phyloP scores from a whole-genome alignment of 2,113 vertebrate species.

The Sphaerodactylus townsendi region DNA sequence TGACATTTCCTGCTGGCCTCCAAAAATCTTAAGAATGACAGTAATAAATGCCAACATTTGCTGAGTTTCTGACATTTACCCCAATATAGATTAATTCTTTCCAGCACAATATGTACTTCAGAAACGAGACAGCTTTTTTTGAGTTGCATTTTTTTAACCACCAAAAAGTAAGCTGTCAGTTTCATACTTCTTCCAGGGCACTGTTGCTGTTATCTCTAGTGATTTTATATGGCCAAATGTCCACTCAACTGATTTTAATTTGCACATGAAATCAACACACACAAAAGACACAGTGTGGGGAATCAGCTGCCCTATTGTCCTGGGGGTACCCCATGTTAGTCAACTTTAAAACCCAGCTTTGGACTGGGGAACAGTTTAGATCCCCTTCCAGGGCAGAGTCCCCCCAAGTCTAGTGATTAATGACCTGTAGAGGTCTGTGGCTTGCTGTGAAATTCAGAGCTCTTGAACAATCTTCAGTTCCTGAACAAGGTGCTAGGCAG shows the following conservation, averaged over 20 bases:
- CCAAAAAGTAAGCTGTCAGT: conserved; percentile 48
- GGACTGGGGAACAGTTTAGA: too few relatives aligned
- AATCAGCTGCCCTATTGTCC: too few relatives aligned
- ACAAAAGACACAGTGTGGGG: conserved; percentile 54
- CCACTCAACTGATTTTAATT: conserved; percentile 66
- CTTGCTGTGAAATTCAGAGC: too few relatives aligned
- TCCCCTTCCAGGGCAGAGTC: too few relatives aligned
- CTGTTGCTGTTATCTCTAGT: conserved; percentile 66
- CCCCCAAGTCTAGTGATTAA: too few relatives aligned
- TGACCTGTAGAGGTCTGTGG: too few relatives aligned
- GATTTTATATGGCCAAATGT: conserved; percentile 59
- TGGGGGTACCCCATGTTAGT: too few relatives aligned
- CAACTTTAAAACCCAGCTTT: too few relatives aligned
- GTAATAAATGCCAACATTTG: neutral
- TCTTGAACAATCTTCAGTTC: too few relatives aligned
- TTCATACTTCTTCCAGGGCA: conserved; percentile 50
- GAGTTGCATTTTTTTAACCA: conserved; percentile 66
- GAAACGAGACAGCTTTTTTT: conserved; percentile 69
- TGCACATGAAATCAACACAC: conserved; percentile 70
- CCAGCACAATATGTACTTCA: conserved; percentile 3
- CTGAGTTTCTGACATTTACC: neutral
- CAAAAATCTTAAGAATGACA: neutral
- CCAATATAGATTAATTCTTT: neutral
- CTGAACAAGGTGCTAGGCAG: too few relatives aligned
- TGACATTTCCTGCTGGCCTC: neutral